A percentile compares a stretch with the other conserved stretches of the same genome.
Evolutionary conservation across 2,888 invertebrate genomes (phyloP).

Genomic region (Scaptomyza flava): DNA sequence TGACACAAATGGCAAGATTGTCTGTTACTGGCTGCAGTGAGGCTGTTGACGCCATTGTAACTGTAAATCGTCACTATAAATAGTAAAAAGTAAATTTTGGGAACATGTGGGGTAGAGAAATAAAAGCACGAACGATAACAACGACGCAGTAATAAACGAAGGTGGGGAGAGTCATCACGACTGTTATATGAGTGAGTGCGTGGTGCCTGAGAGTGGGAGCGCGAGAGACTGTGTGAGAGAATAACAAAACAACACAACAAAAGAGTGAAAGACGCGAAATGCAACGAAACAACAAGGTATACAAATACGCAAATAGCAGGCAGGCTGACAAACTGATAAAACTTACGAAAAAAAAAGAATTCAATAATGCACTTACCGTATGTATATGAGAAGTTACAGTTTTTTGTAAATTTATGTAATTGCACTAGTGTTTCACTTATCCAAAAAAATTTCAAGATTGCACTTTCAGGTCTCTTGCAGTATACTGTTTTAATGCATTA

Average conservation of each 20-base stretch:
- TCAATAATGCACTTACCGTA: slow-evolving; percentile 64
- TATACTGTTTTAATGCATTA: slow-evolving; percentile 12
- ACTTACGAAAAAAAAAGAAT: slow-evolving; percentile 36
- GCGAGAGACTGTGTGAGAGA: slow-evolving; percentile 6
- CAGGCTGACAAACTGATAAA: slow-evolving; percentile 42
- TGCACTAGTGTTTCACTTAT: slow-evolving; percentile 14
- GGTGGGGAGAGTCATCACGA: slow-evolving; percentile 6
- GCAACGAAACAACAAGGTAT: slow-evolving; percentile 36
- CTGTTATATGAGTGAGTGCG: slow-evolving; percentile 26
- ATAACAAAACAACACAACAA: slow-evolving; percentile 36
- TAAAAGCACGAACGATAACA: slow-evolving; percentile 28
- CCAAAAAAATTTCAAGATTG: not conserved
- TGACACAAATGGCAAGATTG: slow-evolving; percentile 7
- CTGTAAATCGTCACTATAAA: slow-evolving; percentile 61
- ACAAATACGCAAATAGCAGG: slow-evolving; percentile 27
- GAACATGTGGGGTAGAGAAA: slow-evolving; percentile 39
- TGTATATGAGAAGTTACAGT: slow-evolving; percentile 66
- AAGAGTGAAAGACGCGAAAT: slow-evolving; percentile 46
- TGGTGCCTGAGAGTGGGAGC: slow-evolving; percentile 23
- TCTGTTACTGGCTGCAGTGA: slow-evolving; percentile 17
- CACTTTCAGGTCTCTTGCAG: slow-evolving; percentile 1
- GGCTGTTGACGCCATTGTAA: slow-evolving; percentile 31
- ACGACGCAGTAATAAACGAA: slow-evolving; percentile 56
- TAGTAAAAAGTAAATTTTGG: slow-evolving; percentile 62
- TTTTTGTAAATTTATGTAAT: slow-evolving; percentile 58